Conservation (phyloP, 2,113 vertebrate species). For the Onychorhynchus coronatus region DNA sequence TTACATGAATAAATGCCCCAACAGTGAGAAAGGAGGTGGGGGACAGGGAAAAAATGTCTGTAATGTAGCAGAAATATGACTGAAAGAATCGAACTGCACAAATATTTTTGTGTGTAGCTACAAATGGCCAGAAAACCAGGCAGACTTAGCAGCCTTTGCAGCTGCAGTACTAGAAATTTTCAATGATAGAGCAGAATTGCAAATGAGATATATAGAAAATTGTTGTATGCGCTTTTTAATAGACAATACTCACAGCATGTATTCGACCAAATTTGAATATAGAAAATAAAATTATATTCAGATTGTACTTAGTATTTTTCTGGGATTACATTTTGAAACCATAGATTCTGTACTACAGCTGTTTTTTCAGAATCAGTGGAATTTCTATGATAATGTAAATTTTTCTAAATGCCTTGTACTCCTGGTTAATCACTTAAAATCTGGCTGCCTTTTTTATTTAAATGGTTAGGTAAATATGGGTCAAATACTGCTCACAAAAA, state of each 20-base stretch:
- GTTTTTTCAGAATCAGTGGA: background rate
- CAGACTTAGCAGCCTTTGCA: background rate
- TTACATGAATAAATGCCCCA: background rate
- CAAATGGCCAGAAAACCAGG: background rate
- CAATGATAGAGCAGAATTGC: background rate
- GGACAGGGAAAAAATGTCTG: background rate
- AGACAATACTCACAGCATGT: background rate
- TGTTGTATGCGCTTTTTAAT: conserved; percentile 9
- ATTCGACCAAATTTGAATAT: conserved; percentile 26
- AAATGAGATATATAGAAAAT: conserved; percentile 34
- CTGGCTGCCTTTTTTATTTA: background rate
- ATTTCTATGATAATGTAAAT: background rate
- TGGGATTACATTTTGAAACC: conserved; percentile 14
- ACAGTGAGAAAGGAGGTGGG: background rate
- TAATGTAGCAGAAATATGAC: background rate
- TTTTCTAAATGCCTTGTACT: background rate
- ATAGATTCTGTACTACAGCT: background rate
- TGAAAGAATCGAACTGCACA: background rate
- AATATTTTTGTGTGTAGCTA: background rate
- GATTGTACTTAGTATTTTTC: conserved; percentile 24
- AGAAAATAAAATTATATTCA: conserved; percentile 49
- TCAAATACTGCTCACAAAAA: background rate
- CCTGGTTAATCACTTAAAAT: background rate
- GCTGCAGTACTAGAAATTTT: background rate
- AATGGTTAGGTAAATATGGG: background rate